These are phyloP conservation scores for Drosophila ananassae DNA, from an alignment of 1,140 invertebrate genomes.

Conservation along the genomic window DNA sequence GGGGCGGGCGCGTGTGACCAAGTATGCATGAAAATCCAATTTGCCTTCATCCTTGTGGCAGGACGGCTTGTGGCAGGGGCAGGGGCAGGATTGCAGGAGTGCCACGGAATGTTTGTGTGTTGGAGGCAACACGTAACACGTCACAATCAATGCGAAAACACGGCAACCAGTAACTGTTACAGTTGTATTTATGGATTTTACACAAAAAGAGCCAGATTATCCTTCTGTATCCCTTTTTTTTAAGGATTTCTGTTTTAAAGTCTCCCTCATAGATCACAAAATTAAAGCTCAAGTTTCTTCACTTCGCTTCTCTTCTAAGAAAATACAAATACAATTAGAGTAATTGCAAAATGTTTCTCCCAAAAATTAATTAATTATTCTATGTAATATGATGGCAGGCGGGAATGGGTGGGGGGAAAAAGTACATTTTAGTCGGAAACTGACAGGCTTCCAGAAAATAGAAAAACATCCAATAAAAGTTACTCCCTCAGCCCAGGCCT, in stretches of 20 bases:
- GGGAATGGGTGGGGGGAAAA: too few relatives aligned
- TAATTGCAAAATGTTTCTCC: constrained; percentile 54
- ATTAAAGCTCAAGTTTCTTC: neutral
- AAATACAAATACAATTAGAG: constrained; percentile 58
- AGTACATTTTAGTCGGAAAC: constrained; percentile 1
- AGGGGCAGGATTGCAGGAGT: neutral
- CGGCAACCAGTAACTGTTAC: constrained; percentile 31
- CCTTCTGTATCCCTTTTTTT: constrained; percentile 4
- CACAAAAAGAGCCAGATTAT: constrained; percentile 14
- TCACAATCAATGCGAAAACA: constrained; percentile 76
- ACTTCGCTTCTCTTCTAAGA: constrained; percentile 7
- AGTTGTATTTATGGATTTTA: constrained; percentile 69
- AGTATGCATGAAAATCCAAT: constrained; percentile 82
- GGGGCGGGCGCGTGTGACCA: constrained; percentile 71
- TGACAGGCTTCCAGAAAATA: constrained; percentile 58
- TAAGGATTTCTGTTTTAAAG: too few relatives aligned
- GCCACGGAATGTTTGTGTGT: constrained; percentile 12
- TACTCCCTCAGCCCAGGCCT: neutral
- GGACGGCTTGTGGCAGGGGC: neutral
- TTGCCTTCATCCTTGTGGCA: constrained; percentile 48
- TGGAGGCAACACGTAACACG: constrained; percentile 63
- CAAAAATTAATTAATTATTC: constrained; percentile 74
- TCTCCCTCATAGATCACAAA: neutral
- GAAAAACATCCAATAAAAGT: constrained; percentile 64
- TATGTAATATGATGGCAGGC: constrained; percentile 29